Evolutionary conservation across 2,113 vertebrate genomes (phyloP).

Genomic region (Drymodes brunneopygia): DNA sequence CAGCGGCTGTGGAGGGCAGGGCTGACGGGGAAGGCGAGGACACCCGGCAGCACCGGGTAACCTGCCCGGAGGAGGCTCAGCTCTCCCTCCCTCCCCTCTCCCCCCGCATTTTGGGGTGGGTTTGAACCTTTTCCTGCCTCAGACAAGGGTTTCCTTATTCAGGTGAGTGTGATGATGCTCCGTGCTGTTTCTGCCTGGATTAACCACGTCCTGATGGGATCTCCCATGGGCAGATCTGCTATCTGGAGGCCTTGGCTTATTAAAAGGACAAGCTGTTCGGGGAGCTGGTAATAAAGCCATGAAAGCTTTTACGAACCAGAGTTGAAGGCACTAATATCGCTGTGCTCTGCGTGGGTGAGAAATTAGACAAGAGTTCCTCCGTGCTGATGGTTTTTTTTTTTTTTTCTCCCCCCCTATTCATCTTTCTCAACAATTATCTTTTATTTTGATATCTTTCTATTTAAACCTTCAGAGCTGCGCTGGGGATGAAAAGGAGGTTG

Average conservation of each 20-base stretch:
- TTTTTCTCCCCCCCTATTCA: conserved; percentile 4
- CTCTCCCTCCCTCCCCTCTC: not conserved
- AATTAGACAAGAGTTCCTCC: conserved; percentile 65
- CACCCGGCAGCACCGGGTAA: not conserved
- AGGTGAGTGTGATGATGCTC: not conserved
- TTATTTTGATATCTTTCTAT: conserved; percentile 69
- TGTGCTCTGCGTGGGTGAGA: conserved; percentile 59
- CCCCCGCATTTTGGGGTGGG: not conserved
- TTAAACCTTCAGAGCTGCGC: conserved; percentile 22
- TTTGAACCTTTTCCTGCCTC: not conserved
- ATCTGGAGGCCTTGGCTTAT: conserved; percentile 29
- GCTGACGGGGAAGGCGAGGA: not conserved
- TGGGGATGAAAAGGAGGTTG: not conserved
- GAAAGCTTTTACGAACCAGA: conserved; percentile 47
- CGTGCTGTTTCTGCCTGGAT: not conserved
- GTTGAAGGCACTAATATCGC: conserved; percentile 52
- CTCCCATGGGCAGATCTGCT: conserved; percentile 14
- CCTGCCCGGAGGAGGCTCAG: not conserved
- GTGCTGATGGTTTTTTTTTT: not conserved
- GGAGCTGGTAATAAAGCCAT: conserved; percentile 44
- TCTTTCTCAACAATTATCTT: conserved; percentile 63
- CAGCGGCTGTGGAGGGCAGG: not conserved
- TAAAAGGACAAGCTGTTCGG: conserved; percentile 37
- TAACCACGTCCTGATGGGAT: not conserved
- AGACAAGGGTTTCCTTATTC: not conserved